Conservation (phyloP, 2,113 vertebrate genomes). For the Rhinogobius similis region DNA sequence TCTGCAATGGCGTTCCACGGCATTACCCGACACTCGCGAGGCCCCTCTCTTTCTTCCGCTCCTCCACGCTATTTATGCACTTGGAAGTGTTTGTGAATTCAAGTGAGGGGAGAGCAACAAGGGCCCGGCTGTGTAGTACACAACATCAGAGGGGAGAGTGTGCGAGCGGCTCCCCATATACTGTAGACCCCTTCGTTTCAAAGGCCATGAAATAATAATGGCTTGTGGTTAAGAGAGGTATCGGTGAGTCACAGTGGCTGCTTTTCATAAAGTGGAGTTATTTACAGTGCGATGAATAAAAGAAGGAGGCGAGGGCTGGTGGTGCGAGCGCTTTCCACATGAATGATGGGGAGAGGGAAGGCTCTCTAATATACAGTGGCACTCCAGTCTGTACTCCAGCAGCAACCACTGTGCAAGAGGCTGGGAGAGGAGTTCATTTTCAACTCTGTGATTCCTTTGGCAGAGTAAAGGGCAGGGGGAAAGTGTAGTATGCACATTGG, state of each 20-base stretch:
- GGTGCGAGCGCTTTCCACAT: constrained; percentile 76
- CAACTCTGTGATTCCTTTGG: constrained; percentile 2
- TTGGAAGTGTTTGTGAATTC: constrained; percentile 83
- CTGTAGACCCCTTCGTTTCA: constrained; percentile 75
- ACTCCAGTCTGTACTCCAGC: constrained; percentile 38
- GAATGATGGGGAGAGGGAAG: constrained; percentile 55
- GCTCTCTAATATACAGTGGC: constrained; percentile 61
- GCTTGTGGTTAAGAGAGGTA: constrained; percentile 80
- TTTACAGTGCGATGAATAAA: constrained; percentile 83
- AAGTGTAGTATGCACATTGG: not conserved
- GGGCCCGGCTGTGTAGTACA: constrained; percentile 78
- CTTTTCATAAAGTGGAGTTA: constrained; percentile 84
- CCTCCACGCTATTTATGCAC: constrained; percentile 76
- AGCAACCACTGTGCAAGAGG: constrained; percentile 19
- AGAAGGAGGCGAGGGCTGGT: constrained; percentile 74
- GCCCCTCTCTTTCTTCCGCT: constrained; percentile 56
- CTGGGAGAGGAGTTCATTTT: constrained; percentile 44
- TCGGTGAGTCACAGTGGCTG: constrained; percentile 80
- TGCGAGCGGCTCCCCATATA: constrained; percentile 57
- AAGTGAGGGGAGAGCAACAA: constrained; percentile 79
- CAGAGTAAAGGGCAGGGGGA: not conserved
- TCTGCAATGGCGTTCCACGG: constrained; percentile 73
- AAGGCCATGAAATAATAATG: constrained; percentile 85
- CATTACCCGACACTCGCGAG: constrained; percentile 69
- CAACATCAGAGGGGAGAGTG: constrained; percentile 82